These are phyloP conservation scores for Eulimnadia texana DNA, from an alignment of 1,140 invertebrate genomes.

Conservation along the genomic window DNA sequence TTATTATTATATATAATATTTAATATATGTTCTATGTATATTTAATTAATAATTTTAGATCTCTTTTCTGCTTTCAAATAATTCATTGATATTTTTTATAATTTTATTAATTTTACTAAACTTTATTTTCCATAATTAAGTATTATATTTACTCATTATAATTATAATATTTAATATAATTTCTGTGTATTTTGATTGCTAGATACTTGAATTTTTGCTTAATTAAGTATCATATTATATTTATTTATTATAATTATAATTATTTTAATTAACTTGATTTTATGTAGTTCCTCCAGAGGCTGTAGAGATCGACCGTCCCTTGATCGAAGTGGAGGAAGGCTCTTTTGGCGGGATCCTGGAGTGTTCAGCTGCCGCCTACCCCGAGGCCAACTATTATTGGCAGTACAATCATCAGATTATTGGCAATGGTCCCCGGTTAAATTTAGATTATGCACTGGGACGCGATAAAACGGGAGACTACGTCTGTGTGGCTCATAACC, in stretches of 20 bases:
- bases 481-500: conserved; percentile 57
- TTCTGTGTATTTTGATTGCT: too few relatives aligned
- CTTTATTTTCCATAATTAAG: too few relatives aligned
- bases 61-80: too few relatives aligned
- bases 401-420: conserved; percentile 27
- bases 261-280: conserved; percentile 18
- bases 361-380: conserved; percentile 58
- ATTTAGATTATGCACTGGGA: conserved; percentile 40
- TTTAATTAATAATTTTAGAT: too few relatives aligned
- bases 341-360: conserved; percentile 55
- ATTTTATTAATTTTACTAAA: too few relatives aligned
- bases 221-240: too few relatives aligned
- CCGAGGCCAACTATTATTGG: conserved; percentile 36
- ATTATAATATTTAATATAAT: too few relatives aligned
- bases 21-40: too few relatives aligned
- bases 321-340: conserved; percentile 59
- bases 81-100: too few relatives aligned
- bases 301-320: conserved; percentile 51
- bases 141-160: too few relatives aligned
- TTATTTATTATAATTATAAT: neutral
- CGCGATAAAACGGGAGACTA: conserved; percentile 51
- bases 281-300: conserved; percentile 77
- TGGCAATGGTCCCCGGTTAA: conserved; percentile 36
- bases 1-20: too few relatives aligned
- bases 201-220: too few relatives aligned